phyloP scores from a whole-genome alignment of 2,797 vertebrate species.

The Jordanella pulchra region DNA sequence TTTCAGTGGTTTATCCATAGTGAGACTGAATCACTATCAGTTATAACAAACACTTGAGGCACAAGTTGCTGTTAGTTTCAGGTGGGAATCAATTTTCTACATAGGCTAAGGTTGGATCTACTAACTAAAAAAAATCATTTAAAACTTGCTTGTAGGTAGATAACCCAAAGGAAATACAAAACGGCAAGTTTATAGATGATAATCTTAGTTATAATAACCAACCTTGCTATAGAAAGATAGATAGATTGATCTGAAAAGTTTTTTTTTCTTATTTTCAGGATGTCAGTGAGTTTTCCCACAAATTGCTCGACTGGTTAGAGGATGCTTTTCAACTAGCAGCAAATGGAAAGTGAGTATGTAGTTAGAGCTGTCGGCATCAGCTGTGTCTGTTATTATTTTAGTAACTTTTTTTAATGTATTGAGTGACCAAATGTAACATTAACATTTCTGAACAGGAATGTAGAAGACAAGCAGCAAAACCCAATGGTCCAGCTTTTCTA shows the following conservation, averaged over 20 bases:
- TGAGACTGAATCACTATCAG: no score
- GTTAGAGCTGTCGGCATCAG: neutral
- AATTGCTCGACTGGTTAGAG: slow-evolving; percentile 96
- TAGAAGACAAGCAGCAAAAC: slow-evolving; percentile 88
- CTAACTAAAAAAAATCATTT: neutral
- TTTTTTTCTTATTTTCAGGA: slow-evolving; percentile 81
- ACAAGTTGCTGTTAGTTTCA: no score
- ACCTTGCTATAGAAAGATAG: neutral
- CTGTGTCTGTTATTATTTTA: neutral
- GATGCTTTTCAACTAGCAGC: slow-evolving; percentile 93
- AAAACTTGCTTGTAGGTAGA: no score
- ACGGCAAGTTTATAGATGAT: no score
- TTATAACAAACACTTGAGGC: no score
- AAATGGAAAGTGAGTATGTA: slow-evolving; percentile 84
- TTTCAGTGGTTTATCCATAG: neutral
- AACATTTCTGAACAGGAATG: slow-evolving; percentile 69
- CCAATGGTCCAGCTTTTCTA: slow-evolving; percentile 99
- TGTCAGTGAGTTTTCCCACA: slow-evolving; percentile 98
- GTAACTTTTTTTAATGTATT: neutral
- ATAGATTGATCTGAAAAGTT: neutral
- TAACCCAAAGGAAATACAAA: no score
- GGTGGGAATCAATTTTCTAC: neutral
- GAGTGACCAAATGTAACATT: neutral
- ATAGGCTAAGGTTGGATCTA: neutral
- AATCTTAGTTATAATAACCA: neutral